phyloP scores from a whole-genome alignment of 2,797 vertebrate genomes.

The Lophotriccus pileatus region DNA sequence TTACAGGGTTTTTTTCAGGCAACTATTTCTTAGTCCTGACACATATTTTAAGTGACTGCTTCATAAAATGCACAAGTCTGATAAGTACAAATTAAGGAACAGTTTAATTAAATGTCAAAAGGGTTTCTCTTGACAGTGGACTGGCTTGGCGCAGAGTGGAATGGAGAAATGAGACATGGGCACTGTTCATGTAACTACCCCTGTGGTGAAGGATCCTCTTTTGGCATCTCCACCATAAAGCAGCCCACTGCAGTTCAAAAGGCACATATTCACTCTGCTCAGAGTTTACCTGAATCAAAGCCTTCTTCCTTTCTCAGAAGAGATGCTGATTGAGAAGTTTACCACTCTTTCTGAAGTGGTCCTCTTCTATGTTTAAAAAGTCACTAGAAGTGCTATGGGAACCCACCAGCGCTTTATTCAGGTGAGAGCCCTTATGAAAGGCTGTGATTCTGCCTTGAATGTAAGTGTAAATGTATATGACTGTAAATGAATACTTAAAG shows the following conservation, averaged over 20 bases:
- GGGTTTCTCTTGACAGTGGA: neutral
- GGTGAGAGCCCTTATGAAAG: neutral
- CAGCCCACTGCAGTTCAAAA: neutral
- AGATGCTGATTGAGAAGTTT: neutral
- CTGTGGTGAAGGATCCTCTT: fast-evolving
- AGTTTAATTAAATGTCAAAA: neutral
- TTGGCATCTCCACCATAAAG: neutral
- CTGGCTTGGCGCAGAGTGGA: neutral
- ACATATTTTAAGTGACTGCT: neutral
- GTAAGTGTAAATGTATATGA: neutral
- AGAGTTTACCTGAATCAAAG: neutral
- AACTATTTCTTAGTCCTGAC: neutral
- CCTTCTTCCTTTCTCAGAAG: neutral
- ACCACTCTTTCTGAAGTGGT: neutral
- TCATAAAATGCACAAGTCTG: neutral
- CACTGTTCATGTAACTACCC: neutral
- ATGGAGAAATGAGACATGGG: neutral
- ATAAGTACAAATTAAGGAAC: neutral
- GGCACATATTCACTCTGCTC: neutral
- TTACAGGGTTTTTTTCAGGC: neutral
- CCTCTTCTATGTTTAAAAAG: neutral
- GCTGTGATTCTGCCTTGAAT: neutral
- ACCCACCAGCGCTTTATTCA: neutral
- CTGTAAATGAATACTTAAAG: neutral
- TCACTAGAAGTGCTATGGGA: neutral